Base-by-base conservation (phyloP, 2,797 vertebrate species). In the Oryzias sinensis region DNA sequence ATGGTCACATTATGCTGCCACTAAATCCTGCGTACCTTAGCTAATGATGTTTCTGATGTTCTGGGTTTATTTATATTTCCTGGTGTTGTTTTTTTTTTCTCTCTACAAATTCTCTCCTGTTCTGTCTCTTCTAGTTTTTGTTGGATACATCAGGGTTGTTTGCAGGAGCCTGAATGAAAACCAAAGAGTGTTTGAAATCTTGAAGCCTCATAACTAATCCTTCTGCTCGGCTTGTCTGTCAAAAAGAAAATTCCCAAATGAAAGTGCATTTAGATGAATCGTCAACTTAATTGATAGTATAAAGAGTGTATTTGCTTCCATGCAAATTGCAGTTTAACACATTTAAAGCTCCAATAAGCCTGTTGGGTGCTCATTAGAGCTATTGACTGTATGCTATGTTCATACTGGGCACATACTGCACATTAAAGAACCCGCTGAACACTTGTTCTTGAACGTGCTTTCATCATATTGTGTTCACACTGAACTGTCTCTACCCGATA, bases 281-380 rank as follows among this genome's bases (percentile, higher is more conserved):
- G 22, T 25, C 16, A 11, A 42, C 24, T 22, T 22, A 14, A 24
- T 4, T 55, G 20, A n/a, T 40, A 48, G 50, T 17, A 40, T 53
- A 33, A 46, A 46, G 22, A 43, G 14, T 14, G 44, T 14, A 51
- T 62, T 68, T 53, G 15, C 25, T 40, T 46, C n/a, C 5, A 18
- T 54, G 42, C 13, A 25, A 65, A 56, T 27, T 6, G 7, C 16
- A 33, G 29, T 20, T 57, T 46, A 54, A 52, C 60, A 8, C 46
- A 18, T 18, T 7, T 15, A 14, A 13, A 52, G 44, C 48, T 18
- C 16, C 17, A 29, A 17, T 16, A 51, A 11, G 29, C 48, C 43
- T 42, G 13, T 42, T 43, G 13, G 22, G 25, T 43, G 14, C 8
- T 40, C 18, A 51, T 3, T 3, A 46, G 25, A 41, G 9, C 45